Conservation (phyloP, 1,140 invertebrate genomes). For the Eueides isabella region DNA sequence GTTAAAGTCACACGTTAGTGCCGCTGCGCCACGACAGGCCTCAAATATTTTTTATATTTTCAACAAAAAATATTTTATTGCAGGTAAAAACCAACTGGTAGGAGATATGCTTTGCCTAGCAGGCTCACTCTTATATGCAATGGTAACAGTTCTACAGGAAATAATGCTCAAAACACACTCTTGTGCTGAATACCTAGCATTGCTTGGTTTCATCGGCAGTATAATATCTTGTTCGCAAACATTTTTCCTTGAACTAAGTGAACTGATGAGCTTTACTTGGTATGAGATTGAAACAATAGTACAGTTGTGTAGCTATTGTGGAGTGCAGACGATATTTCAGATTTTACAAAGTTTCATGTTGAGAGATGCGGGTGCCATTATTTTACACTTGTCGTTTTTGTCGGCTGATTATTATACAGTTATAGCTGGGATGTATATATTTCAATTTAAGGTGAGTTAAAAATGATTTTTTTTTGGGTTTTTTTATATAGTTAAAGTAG, state of each 20-base stretch:
- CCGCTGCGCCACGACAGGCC: no score
- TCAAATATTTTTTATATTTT: no score
- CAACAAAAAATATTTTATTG: constrained; percentile 46
- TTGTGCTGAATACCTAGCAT: constrained; percentile 92
- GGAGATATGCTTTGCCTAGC: constrained; percentile 92
- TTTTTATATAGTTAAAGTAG: neutral
- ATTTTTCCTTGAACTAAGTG: constrained; percentile 76
- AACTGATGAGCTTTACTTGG: constrained; percentile 84
- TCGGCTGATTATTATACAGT: constrained; percentile 94
- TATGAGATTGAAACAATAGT: constrained; percentile 76
- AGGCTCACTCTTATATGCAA: constrained; percentile 91
- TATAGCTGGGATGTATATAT: constrained; percentile 90
- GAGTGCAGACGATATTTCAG: constrained; percentile 89
- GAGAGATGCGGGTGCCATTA: constrained; percentile 90
- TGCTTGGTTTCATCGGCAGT: constrained; percentile 92
- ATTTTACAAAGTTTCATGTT: constrained; percentile 89
- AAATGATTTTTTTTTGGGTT: constrained; percentile 47
- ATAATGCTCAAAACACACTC: constrained; percentile 91
- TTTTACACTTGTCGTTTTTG: constrained; percentile 91
- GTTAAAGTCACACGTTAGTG: no score
- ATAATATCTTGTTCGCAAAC: constrained; percentile 91
- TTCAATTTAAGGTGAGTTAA: constrained; percentile 89
- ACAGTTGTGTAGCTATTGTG: constrained; percentile 71
- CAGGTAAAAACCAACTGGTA: constrained; percentile 90
- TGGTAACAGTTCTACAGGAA: constrained; percentile 93